A percentile compares a stretch with the other conserved stretches of the same genome.
Conservation (phyloP, 2,797 vertebrate genomes). For the Myioborus melanocephalus region DNA sequence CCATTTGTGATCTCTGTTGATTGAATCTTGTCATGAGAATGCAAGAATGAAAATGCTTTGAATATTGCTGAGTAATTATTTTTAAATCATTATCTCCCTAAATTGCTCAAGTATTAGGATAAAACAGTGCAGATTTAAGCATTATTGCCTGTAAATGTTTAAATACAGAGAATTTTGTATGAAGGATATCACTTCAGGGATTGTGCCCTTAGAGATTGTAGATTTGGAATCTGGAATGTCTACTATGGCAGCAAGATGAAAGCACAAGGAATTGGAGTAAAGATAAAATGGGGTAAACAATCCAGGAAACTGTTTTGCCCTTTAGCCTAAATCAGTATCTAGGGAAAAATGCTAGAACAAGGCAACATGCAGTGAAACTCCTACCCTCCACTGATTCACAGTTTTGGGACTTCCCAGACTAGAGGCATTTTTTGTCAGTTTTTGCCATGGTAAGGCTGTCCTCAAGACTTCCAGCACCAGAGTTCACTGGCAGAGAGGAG, state of each 20-base stretch:
- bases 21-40: neutral
- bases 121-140: neutral
- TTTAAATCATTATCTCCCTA: neutral
- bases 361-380: neutral
- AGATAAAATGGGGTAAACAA: neutral
- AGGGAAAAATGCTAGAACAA: neutral
- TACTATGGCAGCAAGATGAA: neutral
- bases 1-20: neutral
- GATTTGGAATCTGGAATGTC: neutral
- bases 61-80: neutral
- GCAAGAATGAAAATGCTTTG: neutral
- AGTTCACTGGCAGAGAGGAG: neutral
- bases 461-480: neutral
- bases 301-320: neutral
- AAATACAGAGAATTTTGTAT: neutral
- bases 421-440: neutral
- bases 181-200: neutral
- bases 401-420: neutral
- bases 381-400: neutral
- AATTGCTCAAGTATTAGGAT: neutral
- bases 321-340: neutral
- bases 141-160: neutral
- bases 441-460: neutral
- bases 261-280: neutral
- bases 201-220: neutral